Base-by-base conservation (phyloP, 2,797 vertebrate species). In the Scolopax bukidnonensis region DNA sequence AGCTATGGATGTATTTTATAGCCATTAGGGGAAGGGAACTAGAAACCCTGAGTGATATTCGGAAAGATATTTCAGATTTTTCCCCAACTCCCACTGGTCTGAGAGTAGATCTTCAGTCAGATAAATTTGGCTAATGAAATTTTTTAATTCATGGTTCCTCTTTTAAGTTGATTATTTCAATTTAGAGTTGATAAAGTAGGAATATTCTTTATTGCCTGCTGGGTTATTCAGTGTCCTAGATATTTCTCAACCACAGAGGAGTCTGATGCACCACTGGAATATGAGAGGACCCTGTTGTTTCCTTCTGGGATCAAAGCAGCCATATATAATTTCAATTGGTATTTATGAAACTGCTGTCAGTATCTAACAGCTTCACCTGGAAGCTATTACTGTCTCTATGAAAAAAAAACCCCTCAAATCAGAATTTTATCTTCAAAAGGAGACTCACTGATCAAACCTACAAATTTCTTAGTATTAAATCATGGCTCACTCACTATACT, bases 361-460 rank as follows among this genome's bases (percentile, higher is more conserved):
- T 77, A 43, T 71, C 50, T 76, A 40, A 67, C 54, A 88, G 36
- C 83, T 90, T 77, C 77, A 63, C 25, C 4, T n/a, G 63, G 80
- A 93, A 90, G 32, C 50, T 80, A 1, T 91, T 88, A 70, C 65
- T 89, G 8, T 16, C 51, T 79, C 5, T 40, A 8, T 54, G 43
- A 7, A 84, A 84, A 76, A 75, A 77, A 75, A 70, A 74, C 71
- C 1, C 0, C 5, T 81, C 33, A 75, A 59, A 71, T 67, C 51
- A 53, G 40, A 74, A 68, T 92, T 91, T 50, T 76, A 3, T 60
- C 48, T 76, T 68, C 64, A 85, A 71, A 60, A 89, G 71, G 90
- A 93, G 64, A 84, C 17, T 93, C 94, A 88, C 95, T 97, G 94
- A 95, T 96, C 96, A 97, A 96, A 96, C 24, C 4, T 63, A 69